Base-by-base conservation (phyloP, 2,888 invertebrate species). In the Rotaria macrura region DNA sequence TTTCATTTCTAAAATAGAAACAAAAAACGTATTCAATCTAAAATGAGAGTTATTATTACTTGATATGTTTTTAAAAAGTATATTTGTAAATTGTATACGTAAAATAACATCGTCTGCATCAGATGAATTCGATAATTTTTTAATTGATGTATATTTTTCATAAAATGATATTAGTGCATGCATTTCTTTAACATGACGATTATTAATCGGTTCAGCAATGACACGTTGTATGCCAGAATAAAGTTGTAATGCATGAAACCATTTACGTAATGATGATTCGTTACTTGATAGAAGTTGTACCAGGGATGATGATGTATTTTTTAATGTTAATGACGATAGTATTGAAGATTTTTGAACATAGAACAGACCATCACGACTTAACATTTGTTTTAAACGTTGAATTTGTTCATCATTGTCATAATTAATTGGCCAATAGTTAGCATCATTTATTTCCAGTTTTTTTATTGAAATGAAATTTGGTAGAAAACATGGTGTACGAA, bases 151-250 rank as follows among this genome's bases (percentile, higher is more conserved):
- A 79, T 79, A 79, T 43, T 79, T 79, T n/a, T 79, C 79, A 43
- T 79, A 79, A 12, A 79, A 79, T 43, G 79, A 23, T 14, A 79
- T 79, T n/a, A 79, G n/a, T n/a, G 79, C 23, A 43, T 79, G 40
- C 43, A 79, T 79, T 79, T 79, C 79, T 79, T 79, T 79, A n/a
- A 79, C 79, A 43, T 79, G 79, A 79, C 79, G 79, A 43, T 43
- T 79, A n/a, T 79, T 79, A n/a, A 79, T 79, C n/a, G 79, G 79
- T 43, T 79, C 79, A 79, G 9, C n/a, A 25, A 79, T 25, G 12
- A 79, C n/a, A 43, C 79, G 43, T 43, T 79, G 40, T 43, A 79
- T 79, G 14, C 43, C 79, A 40, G 43, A 43, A 79, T 79, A 79
- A 10, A 79, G 43, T 43, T 79, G 79, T 79, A 79, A 79, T 79